A percentile compares a stretch with the other conserved stretches of the same genome.
These are phyloP conservation scores for Orius laevigatus DNA, from an alignment of 1,140 invertebrate genomes.

Conservation along the genomic window DNA sequence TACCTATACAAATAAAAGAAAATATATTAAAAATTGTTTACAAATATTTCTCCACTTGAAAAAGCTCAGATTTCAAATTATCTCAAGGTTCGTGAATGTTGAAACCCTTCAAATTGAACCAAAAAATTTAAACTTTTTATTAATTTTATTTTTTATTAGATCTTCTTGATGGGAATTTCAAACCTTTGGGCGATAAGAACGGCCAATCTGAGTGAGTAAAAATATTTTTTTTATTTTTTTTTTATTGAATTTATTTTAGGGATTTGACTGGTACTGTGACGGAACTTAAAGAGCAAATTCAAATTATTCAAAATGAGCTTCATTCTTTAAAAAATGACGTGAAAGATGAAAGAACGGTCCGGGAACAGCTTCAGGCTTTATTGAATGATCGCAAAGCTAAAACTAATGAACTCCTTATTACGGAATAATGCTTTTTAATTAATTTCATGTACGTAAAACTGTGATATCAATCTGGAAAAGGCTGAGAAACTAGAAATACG, in stretches of 20 bases:
- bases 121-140: neutral
- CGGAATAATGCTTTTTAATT: neutral
- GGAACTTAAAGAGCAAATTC: constrained; percentile 44
- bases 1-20: no score
- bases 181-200: neutral
- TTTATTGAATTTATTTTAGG: constrained; percentile 28
- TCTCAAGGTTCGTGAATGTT: neutral
- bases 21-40: no score
- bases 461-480: no score
- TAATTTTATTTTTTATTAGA: neutral
- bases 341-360: constrained; percentile 32
- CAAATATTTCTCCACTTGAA: no score
- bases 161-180: neutral
- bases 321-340: constrained; percentile 29
- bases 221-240: constrained; percentile 12
- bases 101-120: neutral
- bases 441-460: neutral
- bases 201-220: neutral
- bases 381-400: constrained; percentile 9
- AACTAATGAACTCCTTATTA: constrained; percentile 1
- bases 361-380: constrained; percentile 27
- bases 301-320: constrained; percentile 35
- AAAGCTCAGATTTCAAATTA: neutral
- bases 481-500: no score
- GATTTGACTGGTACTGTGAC: constrained; percentile 52